These are phyloP conservation scores for Columba janthina DNA, from an alignment of 2,113 vertebrate species.

Conservation along the genomic window DNA sequence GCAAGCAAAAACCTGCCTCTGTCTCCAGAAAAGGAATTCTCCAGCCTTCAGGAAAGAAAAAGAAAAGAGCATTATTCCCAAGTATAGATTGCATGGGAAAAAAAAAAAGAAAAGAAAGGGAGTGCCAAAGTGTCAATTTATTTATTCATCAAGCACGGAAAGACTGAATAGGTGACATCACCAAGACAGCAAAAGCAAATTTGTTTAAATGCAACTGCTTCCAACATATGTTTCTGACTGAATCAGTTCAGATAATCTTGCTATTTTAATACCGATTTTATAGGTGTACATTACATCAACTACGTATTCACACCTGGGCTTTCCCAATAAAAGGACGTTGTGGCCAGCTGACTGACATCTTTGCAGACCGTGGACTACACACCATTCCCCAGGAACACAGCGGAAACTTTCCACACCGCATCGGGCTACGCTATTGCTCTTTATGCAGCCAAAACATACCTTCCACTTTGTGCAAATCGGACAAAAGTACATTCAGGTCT, in stretches of 20 bases:
- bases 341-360: neutral
- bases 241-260: neutral
- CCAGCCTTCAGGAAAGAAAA: slow-evolving; percentile 36
- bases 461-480: neutral
- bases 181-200: neutral
- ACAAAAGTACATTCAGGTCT: neutral
- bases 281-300: neutral
- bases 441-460: neutral
- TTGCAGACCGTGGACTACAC: neutral
- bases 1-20: slow-evolving; percentile 61
- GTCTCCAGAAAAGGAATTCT: slow-evolving; percentile 28
- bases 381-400: neutral
- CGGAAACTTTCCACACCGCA: neutral
- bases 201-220: neutral
- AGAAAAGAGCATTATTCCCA: slow-evolving; percentile 27
- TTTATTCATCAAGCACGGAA: neutral
- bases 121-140: neutral
- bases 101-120: neutral
- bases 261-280: neutral
- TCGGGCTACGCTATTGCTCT: neutral
- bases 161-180: neutral
- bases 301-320: neutral
- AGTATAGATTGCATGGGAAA: neutral
- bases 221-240: neutral
- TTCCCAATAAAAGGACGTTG: neutral